Evolutionary conservation across 2,797 vertebrate species (phyloP).

Genomic region (Manis pentadactyla): DNA sequence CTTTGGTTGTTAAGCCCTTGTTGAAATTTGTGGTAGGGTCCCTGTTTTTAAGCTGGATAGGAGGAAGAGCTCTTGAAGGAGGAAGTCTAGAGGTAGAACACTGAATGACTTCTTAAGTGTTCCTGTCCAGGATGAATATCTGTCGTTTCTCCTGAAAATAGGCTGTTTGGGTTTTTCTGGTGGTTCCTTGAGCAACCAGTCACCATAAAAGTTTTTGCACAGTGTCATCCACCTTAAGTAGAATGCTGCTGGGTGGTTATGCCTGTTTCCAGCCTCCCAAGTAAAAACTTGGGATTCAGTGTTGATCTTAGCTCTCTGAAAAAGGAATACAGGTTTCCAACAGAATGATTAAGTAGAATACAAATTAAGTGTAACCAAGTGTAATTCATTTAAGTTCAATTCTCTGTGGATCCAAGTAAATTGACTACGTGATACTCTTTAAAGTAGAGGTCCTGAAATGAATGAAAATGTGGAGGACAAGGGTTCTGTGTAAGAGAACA

Average conservation of each 20-base stretch:
- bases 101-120: no score
- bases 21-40: neutral
- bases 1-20: conserved; percentile 14
- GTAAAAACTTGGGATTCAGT: neutral
- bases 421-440: conserved; percentile 23
- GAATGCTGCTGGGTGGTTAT: conserved; percentile 26
- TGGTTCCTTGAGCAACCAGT: conserved; percentile 58
- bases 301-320: conserved; percentile 45
- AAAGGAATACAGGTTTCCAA: conserved; percentile 47
- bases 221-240: neutral
- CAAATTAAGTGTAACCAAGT: conserved; percentile 41
- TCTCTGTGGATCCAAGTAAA: conserved; percentile 39
- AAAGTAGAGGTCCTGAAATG: conserved; percentile 11
- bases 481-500: neutral
- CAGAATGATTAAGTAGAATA: conserved; percentile 37
- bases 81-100: no score
- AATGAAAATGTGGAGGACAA: neutral
- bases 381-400: conserved; percentile 24
- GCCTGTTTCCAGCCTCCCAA: neutral
- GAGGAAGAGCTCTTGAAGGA: no score
- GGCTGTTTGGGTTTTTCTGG: conserved; percentile 54
- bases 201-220: conserved; percentile 71
- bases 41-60: neutral
- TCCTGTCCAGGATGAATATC: no score
- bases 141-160: neutral